phyloP scores from a whole-genome alignment of 2,113 vertebrate species.

The Tringa solitaria region DNA sequence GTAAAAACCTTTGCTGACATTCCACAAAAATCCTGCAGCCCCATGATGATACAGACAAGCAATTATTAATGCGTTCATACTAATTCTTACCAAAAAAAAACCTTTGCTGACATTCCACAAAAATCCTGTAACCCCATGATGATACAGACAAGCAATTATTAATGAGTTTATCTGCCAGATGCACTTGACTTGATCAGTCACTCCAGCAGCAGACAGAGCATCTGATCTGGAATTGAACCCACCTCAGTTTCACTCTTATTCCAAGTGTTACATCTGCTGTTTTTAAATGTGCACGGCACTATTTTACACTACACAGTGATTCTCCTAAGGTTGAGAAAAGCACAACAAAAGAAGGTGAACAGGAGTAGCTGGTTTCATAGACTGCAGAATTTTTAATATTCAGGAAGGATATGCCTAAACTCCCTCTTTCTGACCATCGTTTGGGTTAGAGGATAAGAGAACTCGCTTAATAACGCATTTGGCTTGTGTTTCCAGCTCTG shows the following conservation, averaged over 20 bases:
- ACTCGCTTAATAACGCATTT: background rate
- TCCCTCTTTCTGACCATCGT: background rate
- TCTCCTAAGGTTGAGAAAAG: slow-evolving; percentile 23
- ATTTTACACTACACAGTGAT: slow-evolving; percentile 26
- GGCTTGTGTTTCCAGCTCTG: slow-evolving; percentile 28
- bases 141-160: slow-evolving; percentile 1
- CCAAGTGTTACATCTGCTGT: slow-evolving; percentile 35
- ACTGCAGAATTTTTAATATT: background rate
- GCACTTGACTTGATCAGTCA: slow-evolving; percentile 48
- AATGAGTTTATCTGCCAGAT: slow-evolving; percentile 31
- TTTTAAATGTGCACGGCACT: background rate
- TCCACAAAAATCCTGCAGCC: background rate
- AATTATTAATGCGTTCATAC: slow-evolving; percentile 23
- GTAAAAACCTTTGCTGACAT: background rate
- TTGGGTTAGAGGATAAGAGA: background rate
- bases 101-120: background rate
- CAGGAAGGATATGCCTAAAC: too few species aligned
- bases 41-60: background rate
- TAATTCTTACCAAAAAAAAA: slow-evolving; percentile 5
- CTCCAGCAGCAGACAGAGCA: slow-evolving; percentile 46
- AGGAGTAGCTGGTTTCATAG: slow-evolving; percentile 11
- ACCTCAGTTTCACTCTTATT: background rate
- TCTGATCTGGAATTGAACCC: slow-evolving; percentile 55
- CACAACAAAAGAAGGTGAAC: slow-evolving; percentile 48
- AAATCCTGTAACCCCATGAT: background rate